Conservation (phyloP, 2,797 vertebrate genomes). For the Heliangelus exortis region DNA sequence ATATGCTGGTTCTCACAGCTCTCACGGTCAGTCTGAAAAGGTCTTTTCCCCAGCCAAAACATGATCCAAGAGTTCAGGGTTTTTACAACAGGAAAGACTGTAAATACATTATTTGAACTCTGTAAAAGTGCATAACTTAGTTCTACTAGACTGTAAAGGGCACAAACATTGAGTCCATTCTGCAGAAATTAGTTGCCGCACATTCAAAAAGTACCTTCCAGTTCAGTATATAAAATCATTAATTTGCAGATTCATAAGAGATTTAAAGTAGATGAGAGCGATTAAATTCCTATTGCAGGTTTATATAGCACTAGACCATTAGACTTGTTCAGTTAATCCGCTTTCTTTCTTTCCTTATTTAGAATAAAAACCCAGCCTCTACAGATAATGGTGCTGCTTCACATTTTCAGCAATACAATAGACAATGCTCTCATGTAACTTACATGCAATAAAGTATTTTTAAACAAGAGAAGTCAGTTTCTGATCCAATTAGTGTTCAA, state of each 20-base stretch:
- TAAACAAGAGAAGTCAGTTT: neutral
- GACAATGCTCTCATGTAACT: neutral
- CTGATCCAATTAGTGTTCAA: neutral
- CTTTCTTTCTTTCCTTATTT: neutral
- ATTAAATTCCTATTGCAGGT: neutral
- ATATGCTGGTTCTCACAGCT: neutral
- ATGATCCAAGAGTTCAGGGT: neutral
- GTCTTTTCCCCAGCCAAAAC: neutral
- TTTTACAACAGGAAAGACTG: neutral
- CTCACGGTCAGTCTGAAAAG: neutral
- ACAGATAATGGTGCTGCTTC: neutral
- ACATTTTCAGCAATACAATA: neutral
- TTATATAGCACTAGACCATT: neutral
- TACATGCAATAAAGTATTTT: neutral
- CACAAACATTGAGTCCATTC: slow-evolving; percentile 19
- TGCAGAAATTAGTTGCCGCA: slow-evolving; percentile 6
- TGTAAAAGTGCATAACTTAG: neutral
- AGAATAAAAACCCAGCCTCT: neutral
- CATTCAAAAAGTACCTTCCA: slow-evolving; percentile 22
- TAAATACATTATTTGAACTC: neutral
- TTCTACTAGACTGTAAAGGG: neutral
- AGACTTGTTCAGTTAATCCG: neutral
- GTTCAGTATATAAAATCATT: neutral
- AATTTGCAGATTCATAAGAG: slow-evolving; percentile 45
- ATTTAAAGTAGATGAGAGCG: neutral